Evolutionary conservation across 2,888 invertebrate genomes (phyloP), one percentile per base, ranked within the genome.

Genomic region (Spatulosminthurus flaviceps): DNA sequence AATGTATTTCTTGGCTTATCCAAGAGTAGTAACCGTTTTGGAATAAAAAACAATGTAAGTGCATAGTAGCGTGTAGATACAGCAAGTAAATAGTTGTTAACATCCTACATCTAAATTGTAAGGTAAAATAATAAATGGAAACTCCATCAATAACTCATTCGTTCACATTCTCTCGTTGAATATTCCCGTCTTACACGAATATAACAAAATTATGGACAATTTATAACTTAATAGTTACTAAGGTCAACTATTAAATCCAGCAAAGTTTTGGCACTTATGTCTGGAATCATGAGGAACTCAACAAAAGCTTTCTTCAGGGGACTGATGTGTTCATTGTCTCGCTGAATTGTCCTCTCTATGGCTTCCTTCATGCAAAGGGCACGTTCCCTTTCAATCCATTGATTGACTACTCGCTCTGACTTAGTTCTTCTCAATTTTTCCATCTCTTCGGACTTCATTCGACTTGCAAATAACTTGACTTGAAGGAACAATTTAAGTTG

Each of bases 341-440:
- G 73, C 69, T 82, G 81, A 13, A 85, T 75, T 7, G 84, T 82
- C 43, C 84, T 80, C 69, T 84, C 83, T 42, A 85, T 83, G 64
- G 85, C 85, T 70, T 84, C 85, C 34, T 84, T 84, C 85, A 85
- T 85, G 42, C 84, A 83, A 28, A 81, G 43, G n/a, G 85, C 85
- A 69, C 85, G 70, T 79, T 85, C 85, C 64, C 80, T 84, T 22
- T 85, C 85, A 43, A 85, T 41, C 84, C 84, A 85, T 69, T 84
- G 83, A 19, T 81, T 79, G 41, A 85, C 79, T 1, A 82, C 82
- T 28, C 82, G 76, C 29, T 84, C 83, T 19, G 83, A 81, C 26
- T 81, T 75, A 24, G 82, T 79, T 26, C 80, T 80, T 19, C 79
- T 74, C 21, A 85, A 81, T 43, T 82, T 82, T 11, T 82, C 82